Conservation (phyloP, 2,797 vertebrate genomes). For the Cetoscarus ocellatus region DNA sequence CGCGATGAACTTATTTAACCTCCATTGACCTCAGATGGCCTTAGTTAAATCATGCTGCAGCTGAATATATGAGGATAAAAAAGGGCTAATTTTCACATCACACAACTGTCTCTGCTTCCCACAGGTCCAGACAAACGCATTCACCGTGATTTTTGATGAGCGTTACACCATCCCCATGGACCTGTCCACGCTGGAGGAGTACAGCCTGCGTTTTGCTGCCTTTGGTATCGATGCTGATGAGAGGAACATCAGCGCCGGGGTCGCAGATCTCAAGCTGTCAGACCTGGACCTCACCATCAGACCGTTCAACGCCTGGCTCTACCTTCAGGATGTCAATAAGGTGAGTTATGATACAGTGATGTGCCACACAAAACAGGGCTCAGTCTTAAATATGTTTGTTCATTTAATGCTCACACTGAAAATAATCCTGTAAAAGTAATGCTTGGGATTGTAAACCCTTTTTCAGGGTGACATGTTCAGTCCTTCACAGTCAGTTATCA, state of each 20-base stretch:
- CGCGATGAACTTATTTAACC: not conserved
- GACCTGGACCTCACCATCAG: conserved; percentile 91
- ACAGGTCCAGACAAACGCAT: conserved; percentile 93
- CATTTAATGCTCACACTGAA: not conserved
- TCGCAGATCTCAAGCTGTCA: conserved; percentile 93
- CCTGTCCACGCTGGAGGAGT: conserved; percentile 87
- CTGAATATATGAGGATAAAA: not conserved
- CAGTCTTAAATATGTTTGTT: not conserved
- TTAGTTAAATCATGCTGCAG: not conserved
- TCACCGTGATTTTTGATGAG: conserved; percentile 93
- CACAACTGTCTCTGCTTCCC: not conserved
- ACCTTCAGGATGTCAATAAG: conserved; percentile 96
- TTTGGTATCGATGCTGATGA: conserved; percentile 93
- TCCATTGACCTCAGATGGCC: not conserved
- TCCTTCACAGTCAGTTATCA: not conserved
- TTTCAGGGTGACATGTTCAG: too few species aligned
- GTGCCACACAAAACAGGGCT: not conserved
- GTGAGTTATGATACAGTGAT: conserved; percentile 58
- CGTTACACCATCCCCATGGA: conserved; percentile 92
- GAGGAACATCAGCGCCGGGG: conserved; percentile 89
- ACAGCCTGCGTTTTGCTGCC: conserved; percentile 91
- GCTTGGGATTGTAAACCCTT: not conserved
- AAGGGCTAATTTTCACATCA: not conserved
- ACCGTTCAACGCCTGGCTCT: conserved; percentile 96
- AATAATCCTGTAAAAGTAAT: not conserved